Evolutionary conservation across 2,888 invertebrate species (phyloP), one percentile per base, ranked within the genome.

Genomic region (Dolomedes plantarius): DNA sequence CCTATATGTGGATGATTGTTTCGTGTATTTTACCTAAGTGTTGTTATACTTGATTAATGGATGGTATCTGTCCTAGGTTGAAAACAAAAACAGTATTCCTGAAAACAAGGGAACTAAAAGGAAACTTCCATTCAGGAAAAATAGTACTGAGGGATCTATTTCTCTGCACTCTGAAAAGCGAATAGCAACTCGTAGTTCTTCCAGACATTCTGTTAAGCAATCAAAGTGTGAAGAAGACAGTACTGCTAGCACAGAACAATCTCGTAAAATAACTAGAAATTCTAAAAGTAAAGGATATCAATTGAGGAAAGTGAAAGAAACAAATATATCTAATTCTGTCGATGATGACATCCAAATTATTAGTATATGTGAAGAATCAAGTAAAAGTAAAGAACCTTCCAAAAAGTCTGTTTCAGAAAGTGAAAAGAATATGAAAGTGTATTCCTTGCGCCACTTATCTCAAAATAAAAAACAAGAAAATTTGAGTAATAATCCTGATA

Each of bases 381-480:
- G 23, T 68, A 68, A 69, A 69, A 0, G 27, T 6, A 41, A 69
- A 16, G 32, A 9, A 23, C 7, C 28, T 27, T n/a, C 31, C 9
- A 81, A 69, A 69, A 69, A 56, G 32, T 41, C 77, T 23, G 36
- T 77, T 71, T 65, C 56, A 36, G 77, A 78, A 46, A 69, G 32
- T 19, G n/a, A 23, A n/a, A 76, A 72, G 28, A 67, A 32, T 16
- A 56, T 69, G 11, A 85, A 77, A 73, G 77, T 69, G 19, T 85
- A 85, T 77, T 46, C 83, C n/a, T 56, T 85, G 7, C 77, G 83
- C 1, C 83, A 85, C 62, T 73, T 68, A 29, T 85, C 83, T 13
- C 72, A 73, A 56, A 73, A 9, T 36, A 77, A 67, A 31, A 83
- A 83, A 50, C 7, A 13, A 1, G 65, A 76, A 50, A 41, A 9